Conservation (phyloP, 2,888 invertebrate genomes). For the Thera britannica region DNA sequence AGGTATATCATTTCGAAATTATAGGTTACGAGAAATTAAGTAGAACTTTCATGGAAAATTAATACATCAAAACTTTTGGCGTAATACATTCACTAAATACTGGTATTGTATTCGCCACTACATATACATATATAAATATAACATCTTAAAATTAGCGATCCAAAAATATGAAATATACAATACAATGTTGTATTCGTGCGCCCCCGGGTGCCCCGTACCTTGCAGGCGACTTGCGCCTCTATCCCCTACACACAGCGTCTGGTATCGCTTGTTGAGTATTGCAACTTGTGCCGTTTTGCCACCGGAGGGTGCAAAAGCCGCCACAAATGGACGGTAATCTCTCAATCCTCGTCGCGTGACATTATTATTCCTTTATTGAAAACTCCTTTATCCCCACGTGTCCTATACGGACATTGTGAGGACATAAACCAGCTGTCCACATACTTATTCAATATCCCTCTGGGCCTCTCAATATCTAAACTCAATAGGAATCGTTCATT, state of each 20-base stretch:
- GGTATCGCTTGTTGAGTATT: conserved; percentile 59
- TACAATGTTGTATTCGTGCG: conserved; percentile 81
- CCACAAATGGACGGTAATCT: conserved; percentile 81
- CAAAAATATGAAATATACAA: conserved; percentile 85
- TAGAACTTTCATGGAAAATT: conserved; percentile 79
- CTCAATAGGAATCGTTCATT: conserved; percentile 48
- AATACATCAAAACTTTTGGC: conserved; percentile 85
- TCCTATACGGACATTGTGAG: conserved; percentile 19
- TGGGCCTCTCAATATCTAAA: conserved; percentile 69
- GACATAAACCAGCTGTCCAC: conserved; percentile 43
- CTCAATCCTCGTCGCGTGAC: conserved; percentile 78
- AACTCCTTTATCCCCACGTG: conserved; percentile 26
- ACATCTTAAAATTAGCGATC: conserved; percentile 85
- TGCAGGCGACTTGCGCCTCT: conserved; percentile 62
- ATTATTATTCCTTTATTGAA: conserved; percentile 41
- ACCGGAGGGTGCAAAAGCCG: conserved; percentile 80
- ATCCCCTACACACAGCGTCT: conserved; percentile 42
- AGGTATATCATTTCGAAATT: conserved; percentile 48
- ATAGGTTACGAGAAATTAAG: conserved; percentile 54
- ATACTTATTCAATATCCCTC: conserved; percentile 59
- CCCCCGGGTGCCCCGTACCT: conserved; percentile 71
- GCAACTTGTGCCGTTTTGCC: conserved; percentile 69
- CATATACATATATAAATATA: conserved; percentile 85
- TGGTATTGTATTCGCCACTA: conserved; percentile 82
- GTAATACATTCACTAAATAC: conserved; percentile 82